A percentile compares a stretch with the other conserved stretches of the same genome.
Evolutionary conservation across 2,113 vertebrate genomes (phyloP).

Genomic region (Pseudorhombus dupliciocellatus): DNA sequence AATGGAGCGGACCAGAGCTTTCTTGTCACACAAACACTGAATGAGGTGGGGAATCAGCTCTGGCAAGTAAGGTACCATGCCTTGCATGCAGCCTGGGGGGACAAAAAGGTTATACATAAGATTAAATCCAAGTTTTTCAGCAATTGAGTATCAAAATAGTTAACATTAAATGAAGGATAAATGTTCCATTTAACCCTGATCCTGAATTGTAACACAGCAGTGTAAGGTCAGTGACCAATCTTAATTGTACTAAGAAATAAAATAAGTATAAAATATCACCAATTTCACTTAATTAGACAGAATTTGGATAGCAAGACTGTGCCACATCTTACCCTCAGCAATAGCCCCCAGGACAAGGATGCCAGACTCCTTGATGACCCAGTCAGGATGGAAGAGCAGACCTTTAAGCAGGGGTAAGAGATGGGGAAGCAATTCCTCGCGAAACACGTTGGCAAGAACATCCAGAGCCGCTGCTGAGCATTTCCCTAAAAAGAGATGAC

Average conservation of each 20-base stretch:
- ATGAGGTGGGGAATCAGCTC: conserved; percentile 96
- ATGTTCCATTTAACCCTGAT: neutral
- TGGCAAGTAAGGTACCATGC: conserved; percentile 95
- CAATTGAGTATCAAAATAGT: neutral
- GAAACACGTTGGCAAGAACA: conserved; percentile 93
- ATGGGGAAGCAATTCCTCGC: conserved; percentile 93
- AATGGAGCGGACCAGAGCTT: conserved; percentile 92
- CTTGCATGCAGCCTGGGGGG: conserved; percentile 91
- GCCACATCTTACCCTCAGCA: conserved; percentile 83
- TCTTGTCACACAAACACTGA: conserved; percentile 92
- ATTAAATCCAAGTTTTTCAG: neutral
- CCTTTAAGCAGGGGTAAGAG: conserved; percentile 92
- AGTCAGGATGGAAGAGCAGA: conserved; percentile 93
- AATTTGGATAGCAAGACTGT: neutral
- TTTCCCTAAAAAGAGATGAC: conserved; percentile 81
- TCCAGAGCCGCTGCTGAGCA: conserved; percentile 93
- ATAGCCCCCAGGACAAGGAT: conserved; percentile 95
- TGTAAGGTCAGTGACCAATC: neutral
- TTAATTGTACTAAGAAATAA: neutral
- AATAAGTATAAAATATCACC: too few relatives aligned
- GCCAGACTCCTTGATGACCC: conserved; percentile 96
- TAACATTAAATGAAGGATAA: neutral
- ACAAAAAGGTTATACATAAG: neutral
- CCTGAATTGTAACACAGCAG: neutral
- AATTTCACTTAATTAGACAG: too few relatives aligned